Evolutionary conservation across 2,888 invertebrate species (phyloP).

Genomic region (Conus canariensis): DNA sequence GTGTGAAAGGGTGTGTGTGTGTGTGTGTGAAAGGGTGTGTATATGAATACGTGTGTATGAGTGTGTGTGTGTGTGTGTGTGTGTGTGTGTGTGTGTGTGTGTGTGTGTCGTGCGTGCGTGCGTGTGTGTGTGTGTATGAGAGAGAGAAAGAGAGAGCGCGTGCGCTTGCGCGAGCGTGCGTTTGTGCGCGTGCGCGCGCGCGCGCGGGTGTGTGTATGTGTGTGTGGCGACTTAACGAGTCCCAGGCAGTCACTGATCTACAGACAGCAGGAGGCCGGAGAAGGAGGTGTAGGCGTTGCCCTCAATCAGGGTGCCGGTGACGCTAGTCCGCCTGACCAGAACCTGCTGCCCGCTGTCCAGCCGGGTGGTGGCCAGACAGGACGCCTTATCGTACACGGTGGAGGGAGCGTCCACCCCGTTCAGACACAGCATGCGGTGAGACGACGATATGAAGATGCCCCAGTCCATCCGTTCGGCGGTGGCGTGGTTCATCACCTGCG

Average conservation of each 20-base stretch:
- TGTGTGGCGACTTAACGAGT: too few species aligned
- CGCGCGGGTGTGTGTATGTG: too few species aligned
- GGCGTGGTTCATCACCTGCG: slow-evolving; percentile 22
- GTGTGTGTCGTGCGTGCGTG: too few species aligned
- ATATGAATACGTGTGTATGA: too few species aligned
- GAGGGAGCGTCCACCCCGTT: not conserved
- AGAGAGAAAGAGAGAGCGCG: too few species aligned
- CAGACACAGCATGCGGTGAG: not conserved
- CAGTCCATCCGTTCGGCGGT: not conserved
- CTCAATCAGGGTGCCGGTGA: not conserved
- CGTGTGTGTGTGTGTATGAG: too few species aligned
- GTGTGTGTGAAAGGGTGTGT: too few species aligned
- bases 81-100: too few species aligned
- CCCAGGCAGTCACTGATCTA: not conserved
- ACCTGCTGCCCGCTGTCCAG: not conserved
- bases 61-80: too few species aligned
- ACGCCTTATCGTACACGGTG: not conserved
- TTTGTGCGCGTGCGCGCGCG: too few species aligned
- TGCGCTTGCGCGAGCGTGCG: too few species aligned
- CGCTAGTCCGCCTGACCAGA: not conserved
- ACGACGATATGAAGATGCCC: not conserved
- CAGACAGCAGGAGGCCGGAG: not conserved
- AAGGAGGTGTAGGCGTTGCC: slow-evolving; percentile 16
- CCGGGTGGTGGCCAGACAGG: not conserved
- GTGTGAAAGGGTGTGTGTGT: too few species aligned